Base-by-base conservation (phyloP, 2,888 invertebrate genomes). In the Ephialtes manifestator region DNA sequence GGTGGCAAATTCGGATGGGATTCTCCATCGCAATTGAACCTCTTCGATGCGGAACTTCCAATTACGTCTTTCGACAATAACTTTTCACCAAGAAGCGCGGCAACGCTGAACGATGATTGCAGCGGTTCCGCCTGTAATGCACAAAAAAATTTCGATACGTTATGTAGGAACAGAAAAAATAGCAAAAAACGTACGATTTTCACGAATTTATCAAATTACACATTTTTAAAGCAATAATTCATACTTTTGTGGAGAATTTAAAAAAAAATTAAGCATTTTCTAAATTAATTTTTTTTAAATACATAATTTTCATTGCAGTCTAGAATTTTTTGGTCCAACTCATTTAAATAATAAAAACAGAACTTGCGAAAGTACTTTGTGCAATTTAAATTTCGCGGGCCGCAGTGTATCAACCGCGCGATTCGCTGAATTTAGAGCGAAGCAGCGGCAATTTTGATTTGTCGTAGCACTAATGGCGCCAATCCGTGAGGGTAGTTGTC, bases 101-200 rank as follows among this genome's bases (percentile, higher is more conserved):
- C 94, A 10, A 94, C 93, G 83, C 93, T 94, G 86, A 94, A 94
- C 4, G 93, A 90, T 10, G 93, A 92, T 15, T 92, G 93, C 55
- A 92, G 79, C 8, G 92, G 92, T 77, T 93, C 93, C 13, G 88
- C 90, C 92, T 93, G 88, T 46, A 87, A 88, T 60, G 85, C 84
- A 39, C n/a, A 39, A 24, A 63, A 18, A 85, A 83, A 58, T 58
- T 68, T 18, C 18, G 18, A 63, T 67, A 63, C 55, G 58, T 78
- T 20, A 74, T 46, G 11, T 20, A 51, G 31, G 43, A n/a, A 63
- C 63, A 71, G 63, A n/a, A 18, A 0, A 11, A 48, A 18, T 20
- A 8, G 7, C 58, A n/a, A 46, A n/a, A 51, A 39, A 60, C 31
- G 13, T 20, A 28, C 28, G n/a, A 35, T 18, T 63, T 15, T 15